A percentile compares a stretch with the other conserved stretches of the same genome.
Evolutionary conservation across 2,113 vertebrate genomes (phyloP).

Genomic region (Myotis yumanensis): DNA sequence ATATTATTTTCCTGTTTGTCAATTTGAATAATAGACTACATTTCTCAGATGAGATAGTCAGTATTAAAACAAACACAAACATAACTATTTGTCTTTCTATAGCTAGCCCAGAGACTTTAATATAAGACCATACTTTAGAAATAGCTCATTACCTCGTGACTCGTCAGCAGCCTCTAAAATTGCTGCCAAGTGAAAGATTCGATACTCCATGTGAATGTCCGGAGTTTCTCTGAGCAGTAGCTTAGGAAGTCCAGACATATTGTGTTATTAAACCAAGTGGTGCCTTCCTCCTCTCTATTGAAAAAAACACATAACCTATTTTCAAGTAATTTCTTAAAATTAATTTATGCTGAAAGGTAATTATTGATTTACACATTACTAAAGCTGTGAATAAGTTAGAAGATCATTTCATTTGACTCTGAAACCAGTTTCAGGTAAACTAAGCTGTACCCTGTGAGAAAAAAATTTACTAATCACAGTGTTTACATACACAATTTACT

Average conservation of each 20-base stretch:
- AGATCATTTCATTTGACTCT: not conserved
- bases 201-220: accelerated
- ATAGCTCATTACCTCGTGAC: not conserved
- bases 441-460: not conserved
- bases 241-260: accelerated
- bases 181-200: not conserved
- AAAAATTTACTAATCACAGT: not conserved
- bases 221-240: not conserved
- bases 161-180: not conserved
- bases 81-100: not conserved
- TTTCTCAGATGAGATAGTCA: not conserved
- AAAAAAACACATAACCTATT: not conserved
- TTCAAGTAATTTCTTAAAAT: not conserved
- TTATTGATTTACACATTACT: not conserved
- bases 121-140: not conserved
- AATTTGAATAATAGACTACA: not conserved
- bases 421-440: not conserved
- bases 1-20: not conserved
- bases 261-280: not conserved
- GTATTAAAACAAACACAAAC: not conserved
- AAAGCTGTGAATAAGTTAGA: not conserved
- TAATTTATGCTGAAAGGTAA: not conserved
- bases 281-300: not conserved
- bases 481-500: not conserved
- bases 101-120: not conserved